Evolutionary conservation across 2,888 invertebrate species (phyloP), one percentile per base, ranked within the genome.

Genomic region (Clitarchus hookeri): DNA sequence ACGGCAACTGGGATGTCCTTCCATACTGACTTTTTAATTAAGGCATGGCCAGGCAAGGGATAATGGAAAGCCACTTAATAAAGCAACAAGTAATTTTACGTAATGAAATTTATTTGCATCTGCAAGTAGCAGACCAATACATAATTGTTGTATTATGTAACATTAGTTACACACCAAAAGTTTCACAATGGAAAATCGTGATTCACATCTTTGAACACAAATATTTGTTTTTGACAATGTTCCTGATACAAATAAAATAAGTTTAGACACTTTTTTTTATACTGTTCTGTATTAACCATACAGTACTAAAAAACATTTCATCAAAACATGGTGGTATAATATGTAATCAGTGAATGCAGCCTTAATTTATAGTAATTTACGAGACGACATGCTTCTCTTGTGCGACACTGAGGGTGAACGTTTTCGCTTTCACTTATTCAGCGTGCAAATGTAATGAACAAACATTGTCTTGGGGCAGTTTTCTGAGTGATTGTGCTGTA

Each of bases 141-240:
- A 65, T 65, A 16, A 65, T n/a, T n/a, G 13, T 65, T 65, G 65
- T 65, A 65, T 65, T 6, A n/a, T 65, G 65, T 65, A 65, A n/a
- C 65, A 65, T 65, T 65, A 65, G 65, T 65, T 48, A 65, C 65
- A 65, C 11, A 65, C 65, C n/a, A 65, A 65, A 65, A n/a, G 65
- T 65, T 11, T 65, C 8, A 65, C 65, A 53, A 16, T n/a, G 16
- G 16, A 65, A 65, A 65, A 65, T 65, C 12, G 48, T 48, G 48
- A 48, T 48, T 11, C 48, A 48, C 48, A 48, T 16, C 48, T 48
- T 48, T 48, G 48, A 48, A 48, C 48, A 48, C 48, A 48, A 48
- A 11, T 13, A 48, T 11, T 8, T 48, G 36, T 48, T 48, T 13
- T 48, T 48, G 11, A 48, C 16, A 48, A 48, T 48, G 3, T 48